A percentile compares a stretch with the other conserved stretches of the same genome.
These are phyloP conservation scores for Heliconius hortense DNA, from an alignment of 2,888 invertebrate genomes.

Conservation along the genomic window DNA sequence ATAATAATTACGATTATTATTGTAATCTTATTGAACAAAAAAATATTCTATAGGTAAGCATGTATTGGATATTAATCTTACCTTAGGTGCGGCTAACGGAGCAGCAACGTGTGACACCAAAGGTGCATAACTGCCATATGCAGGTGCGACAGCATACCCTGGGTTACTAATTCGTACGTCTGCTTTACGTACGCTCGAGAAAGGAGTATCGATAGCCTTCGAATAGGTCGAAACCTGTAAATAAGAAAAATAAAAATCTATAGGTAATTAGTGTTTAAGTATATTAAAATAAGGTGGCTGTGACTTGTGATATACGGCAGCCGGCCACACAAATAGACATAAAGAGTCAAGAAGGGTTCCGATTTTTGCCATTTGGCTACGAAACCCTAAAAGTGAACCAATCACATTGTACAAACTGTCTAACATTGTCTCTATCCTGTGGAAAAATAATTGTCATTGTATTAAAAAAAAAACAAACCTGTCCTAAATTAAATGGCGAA, in stretches of 20 bases:
- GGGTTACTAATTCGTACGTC: conserved; percentile 88
- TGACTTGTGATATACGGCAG: too few species aligned
- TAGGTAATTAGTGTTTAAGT: too few species aligned
- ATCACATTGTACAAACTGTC: too few species aligned
- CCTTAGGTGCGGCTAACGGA: conserved; percentile 62
- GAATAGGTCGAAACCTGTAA: conserved; percentile 84
- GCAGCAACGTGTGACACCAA: conserved; percentile 62
- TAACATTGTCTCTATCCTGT: not conserved
- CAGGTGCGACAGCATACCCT: conserved; percentile 68
- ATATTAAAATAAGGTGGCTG: too few species aligned
- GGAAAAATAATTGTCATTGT: not conserved
- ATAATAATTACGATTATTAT: too few species aligned
- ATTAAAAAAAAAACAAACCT: conserved; percentile 60
- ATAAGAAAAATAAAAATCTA: not conserved
- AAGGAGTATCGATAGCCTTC: conserved; percentile 87
- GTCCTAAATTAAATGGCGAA: conserved; percentile 85
- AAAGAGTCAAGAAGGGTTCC: too few species aligned
- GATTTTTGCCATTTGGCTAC: too few species aligned
- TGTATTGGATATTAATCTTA: conserved; percentile 42
- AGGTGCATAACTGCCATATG: conserved; percentile 60
- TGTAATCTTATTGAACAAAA: too few species aligned
- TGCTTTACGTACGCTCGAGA: conserved; percentile 86
- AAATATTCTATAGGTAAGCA: not conserved
- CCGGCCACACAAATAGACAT: too few species aligned
- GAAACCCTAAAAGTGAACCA: too few species aligned